Conservation (phyloP, 2,888 invertebrate species). For the Volucella bombylans region DNA sequence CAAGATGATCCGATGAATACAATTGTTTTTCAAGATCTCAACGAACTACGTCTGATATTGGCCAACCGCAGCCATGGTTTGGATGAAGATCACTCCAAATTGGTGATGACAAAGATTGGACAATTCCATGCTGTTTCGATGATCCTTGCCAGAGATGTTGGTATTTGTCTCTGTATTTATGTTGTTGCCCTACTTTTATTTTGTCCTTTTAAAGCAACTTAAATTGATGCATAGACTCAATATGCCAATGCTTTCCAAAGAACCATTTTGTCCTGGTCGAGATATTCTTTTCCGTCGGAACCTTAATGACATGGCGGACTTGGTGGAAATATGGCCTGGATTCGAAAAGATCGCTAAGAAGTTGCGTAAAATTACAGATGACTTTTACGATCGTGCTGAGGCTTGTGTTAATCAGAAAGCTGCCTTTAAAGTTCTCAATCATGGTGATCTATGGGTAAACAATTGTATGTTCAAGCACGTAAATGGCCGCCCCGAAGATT, state of each 20-base stretch:
- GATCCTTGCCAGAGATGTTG: constrained; percentile 82
- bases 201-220: constrained; percentile 53
- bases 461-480: constrained; percentile 82
- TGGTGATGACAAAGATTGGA: constrained; percentile 83
- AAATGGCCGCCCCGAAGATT: constrained; percentile 77
- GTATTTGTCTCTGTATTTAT: neutral
- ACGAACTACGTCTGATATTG: constrained; percentile 77
- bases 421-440: constrained; percentile 80
- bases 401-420: constrained; percentile 26
- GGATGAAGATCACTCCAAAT: constrained; percentile 82
- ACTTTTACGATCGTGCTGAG: constrained; percentile 48
- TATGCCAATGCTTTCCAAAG: too few species aligned
- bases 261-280: too few species aligned
- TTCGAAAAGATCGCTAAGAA: constrained; percentile 67
- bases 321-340: constrained; percentile 65
- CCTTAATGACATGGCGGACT: constrained; percentile 59
- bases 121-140: constrained; percentile 84
- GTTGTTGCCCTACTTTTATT: too few species aligned
- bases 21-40: constrained; percentile 78
- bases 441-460: constrained; percentile 82
- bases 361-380: constrained; percentile 44
- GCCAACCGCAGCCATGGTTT: constrained; percentile 83
- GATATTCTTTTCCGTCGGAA: constrained; percentile 62
- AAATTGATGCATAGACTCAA: constrained; percentile 58
- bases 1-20: constrained; percentile 58